A percentile compares a stretch with the other conserved stretches of the same genome.
Conservation (phyloP, 2,888 invertebrate genomes). For the Acleris cristana region DNA sequence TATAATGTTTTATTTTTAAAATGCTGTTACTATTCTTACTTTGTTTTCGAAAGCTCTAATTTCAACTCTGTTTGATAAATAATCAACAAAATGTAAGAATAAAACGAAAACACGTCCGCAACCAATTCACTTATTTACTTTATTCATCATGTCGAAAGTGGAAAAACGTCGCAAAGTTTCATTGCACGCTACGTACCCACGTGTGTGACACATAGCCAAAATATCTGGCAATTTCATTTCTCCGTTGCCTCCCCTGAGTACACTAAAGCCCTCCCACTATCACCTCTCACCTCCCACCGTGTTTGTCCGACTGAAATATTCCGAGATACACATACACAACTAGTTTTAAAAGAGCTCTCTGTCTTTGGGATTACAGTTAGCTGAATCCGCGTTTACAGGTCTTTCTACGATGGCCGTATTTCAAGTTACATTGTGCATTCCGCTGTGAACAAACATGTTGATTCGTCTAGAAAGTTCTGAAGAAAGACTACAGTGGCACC, state of each 20-base stretch:
- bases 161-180: constrained; percentile 76
- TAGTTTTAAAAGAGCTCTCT: constrained; percentile 55
- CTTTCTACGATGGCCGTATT: constrained; percentile 55
- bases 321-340: constrained; percentile 63
- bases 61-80: too few relatives aligned
- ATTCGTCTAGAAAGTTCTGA: constrained; percentile 74
- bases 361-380: constrained; percentile 40
- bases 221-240: constrained; percentile 82
- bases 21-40: too few relatives aligned
- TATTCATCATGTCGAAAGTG: constrained; percentile 71
- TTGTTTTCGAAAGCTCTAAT: too few relatives aligned
- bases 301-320: constrained; percentile 75
- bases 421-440: constrained; percentile 66
- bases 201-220: constrained; percentile 77
- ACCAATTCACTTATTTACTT: constrained; percentile 66
- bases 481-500: constrained; percentile 49
- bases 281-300: constrained; percentile 52
- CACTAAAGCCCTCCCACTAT: constrained; percentile 67
- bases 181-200: constrained; percentile 70
- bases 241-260: constrained; percentile 76
- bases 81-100: constrained; percentile 2
- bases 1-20: too few relatives aligned
- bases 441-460: constrained; percentile 65
- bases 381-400: constrained; percentile 51
- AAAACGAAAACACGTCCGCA: constrained; percentile 41